Base-by-base conservation (phyloP, 2,113 vertebrate species). In the Dolichotis patagonum region DNA sequence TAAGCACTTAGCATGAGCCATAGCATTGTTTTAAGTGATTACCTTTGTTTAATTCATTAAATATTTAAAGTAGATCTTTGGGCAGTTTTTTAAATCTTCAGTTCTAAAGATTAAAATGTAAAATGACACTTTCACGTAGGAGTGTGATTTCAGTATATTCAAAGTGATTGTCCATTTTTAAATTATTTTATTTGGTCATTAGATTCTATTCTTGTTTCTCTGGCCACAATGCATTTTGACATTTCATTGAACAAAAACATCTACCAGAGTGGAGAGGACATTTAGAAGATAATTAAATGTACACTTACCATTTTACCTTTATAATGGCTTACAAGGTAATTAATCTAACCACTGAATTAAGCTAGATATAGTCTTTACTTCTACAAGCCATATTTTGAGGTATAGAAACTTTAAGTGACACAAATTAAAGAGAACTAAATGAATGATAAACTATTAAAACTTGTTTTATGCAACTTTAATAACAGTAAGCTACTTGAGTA, bases 91-190 rank as follows among this genome's bases (percentile, higher is more conserved):
- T 85, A 90, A 89, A 75, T 85, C 38, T 87, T 95, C 3, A 32
- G 60, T 96, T 82, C 62, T 94, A 89, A 84, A 60, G 24, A 81
- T 46, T 73, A 69, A 91, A 82, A 43, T 69, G 14, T 88, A 86
- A 97, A 91, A 78, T 86, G 91, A 54, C 17, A 73, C 82, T 85
- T n/a, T n/a, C 24, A 73, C 78, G 88, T 95, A n/a, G 49, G 35
- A 91, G 35, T 24, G 17, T 84, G n/a, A n/a, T n/a, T n/a, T n/a
- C n/a, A n/a, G n/a, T n/a, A 95, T 9, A 49, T 7, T 49, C 5
- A 91, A 43, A 38, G 5, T 73, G 6, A 85, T 88, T 75, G 22
- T 73, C 41, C 41, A 60, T 83, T 82, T 32, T 20, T n/a, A 82
- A 91, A 63, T 78, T 88, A 75, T 20, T 96, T 95, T 91, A 83